phyloP scores from a whole-genome alignment of 2,113 vertebrate species.

The Myrmecobius fasciatus region DNA sequence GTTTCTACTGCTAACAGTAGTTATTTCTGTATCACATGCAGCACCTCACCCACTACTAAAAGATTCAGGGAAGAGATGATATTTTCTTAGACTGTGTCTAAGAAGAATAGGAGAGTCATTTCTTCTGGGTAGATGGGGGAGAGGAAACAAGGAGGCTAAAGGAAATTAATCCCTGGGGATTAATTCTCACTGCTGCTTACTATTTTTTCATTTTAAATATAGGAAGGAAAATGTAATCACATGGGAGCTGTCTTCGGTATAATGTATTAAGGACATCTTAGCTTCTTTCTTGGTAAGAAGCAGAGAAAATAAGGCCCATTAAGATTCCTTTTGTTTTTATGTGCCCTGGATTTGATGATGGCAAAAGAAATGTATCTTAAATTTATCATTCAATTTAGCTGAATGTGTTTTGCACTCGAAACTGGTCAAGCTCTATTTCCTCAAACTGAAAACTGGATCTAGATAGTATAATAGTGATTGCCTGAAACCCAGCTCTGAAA shows the following conservation, averaged over 20 bases:
- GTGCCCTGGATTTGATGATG: constrained; percentile 27
- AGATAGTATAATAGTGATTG: constrained; percentile 32
- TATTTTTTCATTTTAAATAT: constrained; percentile 63
- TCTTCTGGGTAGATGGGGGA: constrained; percentile 28
- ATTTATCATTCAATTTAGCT: not conserved
- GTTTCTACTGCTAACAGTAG: not conserved
- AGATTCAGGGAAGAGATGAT: constrained; percentile 35
- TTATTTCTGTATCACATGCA: not conserved
- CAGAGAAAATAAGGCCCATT: not conserved
- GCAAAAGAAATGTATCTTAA: constrained; percentile 11
- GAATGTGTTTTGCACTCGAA: constrained; percentile 18
- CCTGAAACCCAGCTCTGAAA: not conserved
- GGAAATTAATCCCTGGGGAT: constrained; percentile 60
- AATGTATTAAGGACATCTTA: constrained; percentile 21
- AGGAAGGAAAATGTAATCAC: constrained; percentile 45
- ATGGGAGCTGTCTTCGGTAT: constrained; percentile 44
- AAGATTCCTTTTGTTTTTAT: constrained; percentile 21
- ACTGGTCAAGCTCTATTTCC: not conserved
- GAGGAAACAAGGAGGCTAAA: constrained; percentile 44
- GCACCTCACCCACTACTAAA: constrained; percentile 11
- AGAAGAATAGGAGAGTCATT: not conserved
- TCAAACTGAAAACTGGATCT: constrained; percentile 21
- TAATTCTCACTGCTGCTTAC: constrained; percentile 63
- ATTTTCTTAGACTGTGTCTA: constrained; percentile 15
- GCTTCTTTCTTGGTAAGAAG: constrained; percentile 56